Evolutionary conservation across 2,888 invertebrate species (phyloP).

Genomic region (Ctenicera cuprea): DNA sequence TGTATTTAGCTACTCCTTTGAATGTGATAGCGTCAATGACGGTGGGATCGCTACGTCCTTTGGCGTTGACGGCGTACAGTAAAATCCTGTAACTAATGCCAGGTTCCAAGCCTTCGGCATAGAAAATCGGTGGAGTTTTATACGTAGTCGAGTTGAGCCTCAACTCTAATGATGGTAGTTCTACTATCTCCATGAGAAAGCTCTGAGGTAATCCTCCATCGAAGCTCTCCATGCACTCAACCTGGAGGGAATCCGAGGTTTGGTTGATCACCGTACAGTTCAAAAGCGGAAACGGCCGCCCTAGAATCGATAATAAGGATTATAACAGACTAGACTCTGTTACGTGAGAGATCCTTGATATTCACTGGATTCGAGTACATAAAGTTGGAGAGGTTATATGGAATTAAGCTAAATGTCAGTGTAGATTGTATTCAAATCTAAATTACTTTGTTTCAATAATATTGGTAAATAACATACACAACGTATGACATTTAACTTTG

Average conservation of each 20-base stretch:
- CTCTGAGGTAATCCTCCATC: conserved; percentile 92
- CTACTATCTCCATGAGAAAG: conserved; percentile 88
- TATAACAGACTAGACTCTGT: conserved; percentile 36
- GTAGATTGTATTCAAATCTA: conserved; percentile 14
- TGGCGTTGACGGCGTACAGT: conserved; percentile 90
- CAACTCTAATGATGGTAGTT: conserved; percentile 79
- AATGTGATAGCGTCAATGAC: conserved; percentile 89
- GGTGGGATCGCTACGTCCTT: conserved; percentile 89
- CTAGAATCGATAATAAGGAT: conserved; percentile 72
- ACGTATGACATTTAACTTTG: neutral
- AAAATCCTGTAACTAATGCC: conserved; percentile 87
- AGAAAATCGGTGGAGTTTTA: conserved; percentile 80
- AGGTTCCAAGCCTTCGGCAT: conserved; percentile 81
- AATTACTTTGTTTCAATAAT: conserved; percentile 10
- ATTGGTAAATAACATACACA: neutral
- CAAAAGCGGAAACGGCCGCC: conserved; percentile 90
- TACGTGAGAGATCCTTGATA: conserved; percentile 36
- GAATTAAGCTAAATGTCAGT: conserved; percentile 35
- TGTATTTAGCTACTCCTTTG: conserved; percentile 90
- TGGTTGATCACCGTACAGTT: conserved; percentile 94
- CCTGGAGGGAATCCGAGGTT: conserved; percentile 87
- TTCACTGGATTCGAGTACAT: conserved; percentile 17
- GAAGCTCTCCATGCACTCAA: conserved; percentile 91
- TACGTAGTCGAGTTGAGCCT: conserved; percentile 79
- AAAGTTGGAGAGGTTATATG: conserved; percentile 32